phyloP scores from a whole-genome alignment of 2,888 invertebrate species.

The Erebia palarica region DNA sequence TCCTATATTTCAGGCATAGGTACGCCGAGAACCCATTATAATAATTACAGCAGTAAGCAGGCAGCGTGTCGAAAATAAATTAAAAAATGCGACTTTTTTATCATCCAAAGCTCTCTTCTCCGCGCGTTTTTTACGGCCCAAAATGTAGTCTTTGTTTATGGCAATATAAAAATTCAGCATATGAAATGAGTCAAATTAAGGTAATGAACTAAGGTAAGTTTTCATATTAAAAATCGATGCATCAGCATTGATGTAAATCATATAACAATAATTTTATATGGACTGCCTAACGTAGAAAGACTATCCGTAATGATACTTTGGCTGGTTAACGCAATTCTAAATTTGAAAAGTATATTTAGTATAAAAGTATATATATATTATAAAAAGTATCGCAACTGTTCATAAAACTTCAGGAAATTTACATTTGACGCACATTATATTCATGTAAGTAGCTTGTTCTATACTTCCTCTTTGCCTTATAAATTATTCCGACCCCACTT shows the following conservation, averaged over 20 bases:
- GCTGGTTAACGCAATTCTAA: too few relatives aligned
- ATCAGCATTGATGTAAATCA: too few relatives aligned
- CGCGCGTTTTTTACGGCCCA: conserved; percentile 27
- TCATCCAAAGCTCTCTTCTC: conserved; percentile 27
- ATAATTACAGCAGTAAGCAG: conserved; percentile 30
- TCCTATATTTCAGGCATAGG: not conserved
- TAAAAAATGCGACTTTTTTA: conserved; percentile 31
- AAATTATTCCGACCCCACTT: conserved; percentile 67
- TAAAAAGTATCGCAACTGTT: not conserved
- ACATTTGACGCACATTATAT: conserved; percentile 33
- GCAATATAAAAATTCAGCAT: conserved; percentile 30
- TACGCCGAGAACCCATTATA: conserved; percentile 29
- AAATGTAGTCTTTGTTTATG: conserved; percentile 37
- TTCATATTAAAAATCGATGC: not conserved
- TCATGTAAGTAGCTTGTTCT: conserved; percentile 53
- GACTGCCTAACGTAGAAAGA: too few relatives aligned
- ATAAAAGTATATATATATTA: too few relatives aligned
- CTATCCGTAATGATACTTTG: too few relatives aligned
- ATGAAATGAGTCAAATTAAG: conserved; percentile 33
- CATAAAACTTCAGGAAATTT: not conserved
- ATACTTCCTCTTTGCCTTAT: conserved; percentile 63
- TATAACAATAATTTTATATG: too few relatives aligned
- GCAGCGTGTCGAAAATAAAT: conserved; percentile 31
- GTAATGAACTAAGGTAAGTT: conserved; percentile 17
- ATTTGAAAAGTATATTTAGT: too few relatives aligned